A percentile compares a stretch with the other conserved stretches of the same genome.
Conservation (phyloP, 2,888 invertebrate genomes). For the Corbicula japonica region DNA sequence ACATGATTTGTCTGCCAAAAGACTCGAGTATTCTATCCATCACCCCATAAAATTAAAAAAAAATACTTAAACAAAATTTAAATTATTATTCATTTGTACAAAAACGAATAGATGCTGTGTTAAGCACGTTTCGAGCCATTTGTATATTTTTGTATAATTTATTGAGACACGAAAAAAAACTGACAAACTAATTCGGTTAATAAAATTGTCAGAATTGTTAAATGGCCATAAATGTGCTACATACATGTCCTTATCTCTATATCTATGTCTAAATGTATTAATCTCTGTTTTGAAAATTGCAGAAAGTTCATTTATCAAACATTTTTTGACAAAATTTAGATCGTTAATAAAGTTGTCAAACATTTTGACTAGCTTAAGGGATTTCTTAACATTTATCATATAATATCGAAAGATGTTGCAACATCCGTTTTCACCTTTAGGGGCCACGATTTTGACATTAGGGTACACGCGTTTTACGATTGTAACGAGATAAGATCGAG, state of each 20-base stretch:
- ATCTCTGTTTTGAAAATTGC: neutral
- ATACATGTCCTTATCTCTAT: neutral
- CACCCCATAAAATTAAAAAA: too few relatives aligned
- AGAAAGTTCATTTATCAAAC: slow-evolving; percentile 26
- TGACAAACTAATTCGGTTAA: neutral
- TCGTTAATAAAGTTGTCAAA: slow-evolving; percentile 50
- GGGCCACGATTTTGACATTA: slow-evolving; percentile 14
- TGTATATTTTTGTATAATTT: too few relatives aligned
- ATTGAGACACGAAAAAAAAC: too few relatives aligned
- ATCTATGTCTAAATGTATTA: neutral
- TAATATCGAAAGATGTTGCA: slow-evolving; percentile 17
- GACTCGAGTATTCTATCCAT: too few relatives aligned
- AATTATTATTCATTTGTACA: too few relatives aligned
- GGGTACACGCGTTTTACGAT: slow-evolving; percentile 21
- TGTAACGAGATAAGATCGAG: slow-evolving; percentile 32
- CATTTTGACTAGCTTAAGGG: slow-evolving; percentile 29
- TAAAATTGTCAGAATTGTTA: slow-evolving; percentile 25
- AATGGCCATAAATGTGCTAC: slow-evolving; percentile 19
- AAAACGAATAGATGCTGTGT: too few relatives aligned
- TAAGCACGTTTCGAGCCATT: too few relatives aligned
- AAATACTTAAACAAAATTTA: too few relatives aligned
- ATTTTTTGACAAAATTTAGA: slow-evolving; percentile 19
- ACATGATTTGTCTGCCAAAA: too few relatives aligned
- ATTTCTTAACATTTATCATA: slow-evolving; percentile 28
- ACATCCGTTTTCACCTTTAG: slow-evolving; percentile 32